Conservation (phyloP, 2,113 vertebrate species). For the Xenopus tropicalis region DNA sequence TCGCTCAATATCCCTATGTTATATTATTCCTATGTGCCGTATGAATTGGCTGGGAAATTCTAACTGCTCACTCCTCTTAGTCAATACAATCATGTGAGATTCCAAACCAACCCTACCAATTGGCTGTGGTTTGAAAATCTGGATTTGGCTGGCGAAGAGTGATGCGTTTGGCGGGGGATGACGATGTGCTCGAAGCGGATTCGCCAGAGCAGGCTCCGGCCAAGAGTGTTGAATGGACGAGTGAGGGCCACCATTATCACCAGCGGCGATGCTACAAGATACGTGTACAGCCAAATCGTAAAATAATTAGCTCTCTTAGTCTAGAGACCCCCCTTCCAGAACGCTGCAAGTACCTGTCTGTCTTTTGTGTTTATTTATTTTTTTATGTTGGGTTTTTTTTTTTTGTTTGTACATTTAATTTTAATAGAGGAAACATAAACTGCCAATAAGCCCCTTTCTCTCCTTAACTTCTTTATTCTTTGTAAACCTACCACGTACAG, state of each 20-base stretch:
- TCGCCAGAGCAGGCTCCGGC: slow-evolving; percentile 84
- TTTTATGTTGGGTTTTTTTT: too few relatives aligned
- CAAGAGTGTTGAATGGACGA: slow-evolving; percentile 98
- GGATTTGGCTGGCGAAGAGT: slow-evolving; percentile 61
- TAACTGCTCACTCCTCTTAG: slow-evolving; percentile 70
- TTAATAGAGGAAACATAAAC: too few relatives aligned
- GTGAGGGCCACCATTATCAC: slow-evolving; percentile 99
- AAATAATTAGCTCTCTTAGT: slow-evolving; percentile 78
- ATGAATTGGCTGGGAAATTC: slow-evolving; percentile 91
- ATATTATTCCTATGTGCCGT: slow-evolving; percentile 90
- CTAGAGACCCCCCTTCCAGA: slow-evolving; percentile 60
- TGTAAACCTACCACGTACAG: slow-evolving; percentile 53
- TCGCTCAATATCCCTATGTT: slow-evolving; percentile 82
- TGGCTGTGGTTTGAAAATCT: slow-evolving; percentile 60
- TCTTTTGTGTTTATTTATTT: slow-evolving; percentile 57
- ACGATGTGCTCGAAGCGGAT: slow-evolving; percentile 64
- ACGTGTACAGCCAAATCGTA: slow-evolving; percentile 99
- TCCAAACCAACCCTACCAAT: slow-evolving; percentile 66
- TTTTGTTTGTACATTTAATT: slow-evolving; percentile 59
- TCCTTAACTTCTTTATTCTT: slow-evolving; percentile 52
- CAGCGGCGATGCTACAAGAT: slow-evolving; percentile 98
- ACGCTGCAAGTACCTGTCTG: slow-evolving; percentile 59
- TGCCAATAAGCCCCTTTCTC: slow-evolving; percentile 44
- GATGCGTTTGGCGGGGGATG: slow-evolving; percentile 65
- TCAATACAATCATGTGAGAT: slow-evolving; percentile 72